Evolutionary conservation across 2,888 invertebrate species (phyloP), one percentile per base, ranked within the genome.

Genomic region (Drosophila falleni): DNA sequence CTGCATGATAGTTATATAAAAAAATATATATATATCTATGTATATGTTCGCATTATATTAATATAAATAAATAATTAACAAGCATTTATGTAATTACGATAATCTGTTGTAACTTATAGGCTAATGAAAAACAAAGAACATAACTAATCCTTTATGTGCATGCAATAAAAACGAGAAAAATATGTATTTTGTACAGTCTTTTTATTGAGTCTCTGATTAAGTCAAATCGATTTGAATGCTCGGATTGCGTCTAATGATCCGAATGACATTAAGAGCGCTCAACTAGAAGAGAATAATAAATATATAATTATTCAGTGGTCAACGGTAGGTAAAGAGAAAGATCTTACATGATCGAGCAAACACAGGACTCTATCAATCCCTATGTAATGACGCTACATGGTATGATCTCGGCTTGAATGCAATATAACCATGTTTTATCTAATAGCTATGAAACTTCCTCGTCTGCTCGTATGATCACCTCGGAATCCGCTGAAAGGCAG

Each of bases 61-160:
- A 47, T 50, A 50, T 33, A 49, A 23, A 31, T 58, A 79, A 74
- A 50, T 56, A 60, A 78, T 54, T 65, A 78, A 75, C 63, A 75
- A 66, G 77, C 66, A 74, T 77, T 71, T 74, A 47, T 74, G 71
- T 72, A 87, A 66, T 79, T 74, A 73, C 23, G 66, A 63, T 74
- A 76, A 87, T 77, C 73, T 87, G 89, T 85, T 87, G 87, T 89
- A 87, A 79, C 71, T 78, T 73, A 67, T 88, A 88, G 80, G 73
- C 64, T 82, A 77, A 80, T 67, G 56, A 65, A 63, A 56, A 51
- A 10, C 11, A 67, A 70, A 72, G 49, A 55, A 50, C 51, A 67
- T 73, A 71, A 84, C 80, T 87, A 85, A 89, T 87, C 78, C 76
- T 84, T 89, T 88, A 89, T 87, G 90, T 90, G 90, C 90, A 90